phyloP scores from a whole-genome alignment of 2,797 vertebrate species.

The Poeciliopsis presidionis region DNA sequence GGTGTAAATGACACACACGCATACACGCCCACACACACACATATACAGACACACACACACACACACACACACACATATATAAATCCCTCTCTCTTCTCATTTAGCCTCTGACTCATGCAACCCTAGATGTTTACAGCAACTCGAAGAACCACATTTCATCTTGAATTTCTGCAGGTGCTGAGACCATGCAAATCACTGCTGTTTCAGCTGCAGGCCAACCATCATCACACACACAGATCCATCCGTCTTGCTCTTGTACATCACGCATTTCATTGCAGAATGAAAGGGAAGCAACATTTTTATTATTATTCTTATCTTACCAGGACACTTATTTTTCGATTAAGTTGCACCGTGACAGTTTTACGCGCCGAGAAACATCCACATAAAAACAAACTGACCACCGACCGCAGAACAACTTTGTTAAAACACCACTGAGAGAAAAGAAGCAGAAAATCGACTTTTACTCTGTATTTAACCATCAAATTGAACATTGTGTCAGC shows the following conservation, averaged over 20 bases:
- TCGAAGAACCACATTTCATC: slow-evolving; percentile 2
- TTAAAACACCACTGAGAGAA: no score
- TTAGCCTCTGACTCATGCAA: neutral
- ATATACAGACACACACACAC: neutral
- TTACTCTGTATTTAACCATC: no score
- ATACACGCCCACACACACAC: neutral
- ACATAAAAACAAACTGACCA: no score
- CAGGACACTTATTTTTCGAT: no score
- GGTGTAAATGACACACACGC: slow-evolving; percentile 17
- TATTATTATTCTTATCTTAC: no score
- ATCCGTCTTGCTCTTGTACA: slow-evolving; percentile 9
- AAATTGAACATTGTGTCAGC: no score
- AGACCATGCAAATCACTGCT: neutral
- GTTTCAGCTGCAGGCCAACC: neutral
- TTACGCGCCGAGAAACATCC: no score
- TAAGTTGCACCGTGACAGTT: no score
- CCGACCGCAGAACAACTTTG: no score
- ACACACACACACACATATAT: slow-evolving; percentile 1
- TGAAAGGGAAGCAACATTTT: neutral
- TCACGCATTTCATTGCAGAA: slow-evolving; percentile 21
- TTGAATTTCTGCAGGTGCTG: slow-evolving; percentile 9
- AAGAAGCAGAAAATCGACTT: no score
- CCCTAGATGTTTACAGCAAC: slow-evolving; percentile 32
- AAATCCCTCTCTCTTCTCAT: slow-evolving; percentile 3
- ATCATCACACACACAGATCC: slow-evolving; percentile 4